phyloP scores from a whole-genome alignment of 2,888 invertebrate genomes.

The Abrostola tripartita region DNA sequence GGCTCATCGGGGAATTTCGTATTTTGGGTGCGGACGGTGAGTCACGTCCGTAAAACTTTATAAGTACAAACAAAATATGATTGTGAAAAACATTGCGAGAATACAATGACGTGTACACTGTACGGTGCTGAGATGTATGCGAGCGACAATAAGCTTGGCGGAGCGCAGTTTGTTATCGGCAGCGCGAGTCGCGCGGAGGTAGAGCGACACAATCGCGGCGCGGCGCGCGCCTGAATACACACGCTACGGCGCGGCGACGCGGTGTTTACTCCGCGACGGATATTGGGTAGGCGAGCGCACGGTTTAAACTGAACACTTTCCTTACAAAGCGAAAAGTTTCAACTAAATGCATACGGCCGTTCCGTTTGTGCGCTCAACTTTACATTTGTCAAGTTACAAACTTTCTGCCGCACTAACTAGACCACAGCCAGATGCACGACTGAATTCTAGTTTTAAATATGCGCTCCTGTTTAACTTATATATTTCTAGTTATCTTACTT shows the following conservation, averaged over 20 bases:
- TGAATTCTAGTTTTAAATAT: slow-evolving; percentile 38
- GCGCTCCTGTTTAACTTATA: slow-evolving; percentile 18
- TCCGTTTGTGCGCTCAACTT: slow-evolving; percentile 74
- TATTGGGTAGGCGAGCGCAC: slow-evolving; percentile 77
- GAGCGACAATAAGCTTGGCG: slow-evolving; percentile 65
- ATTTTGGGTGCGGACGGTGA: slow-evolving; percentile 59
- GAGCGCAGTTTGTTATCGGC: slow-evolving; percentile 72
- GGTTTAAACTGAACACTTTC: slow-evolving; percentile 78
- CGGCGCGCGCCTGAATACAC: slow-evolving; percentile 73
- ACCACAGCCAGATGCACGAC: slow-evolving; percentile 47
- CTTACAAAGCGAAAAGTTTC: slow-evolving; percentile 83
- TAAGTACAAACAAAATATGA: slow-evolving; percentile 65
- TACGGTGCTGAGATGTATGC: slow-evolving; percentile 48
- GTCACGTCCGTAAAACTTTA: slow-evolving; percentile 71
- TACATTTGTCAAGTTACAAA: slow-evolving; percentile 76
- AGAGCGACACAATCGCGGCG: slow-evolving; percentile 64
- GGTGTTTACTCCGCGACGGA: slow-evolving; percentile 73
- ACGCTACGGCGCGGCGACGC: slow-evolving; percentile 58
- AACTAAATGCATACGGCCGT: slow-evolving; percentile 80
- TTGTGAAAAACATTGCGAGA: slow-evolving; percentile 60
- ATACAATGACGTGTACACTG: slow-evolving; percentile 48
- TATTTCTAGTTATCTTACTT: slow-evolving; percentile 17
- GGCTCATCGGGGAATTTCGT: slow-evolving; percentile 73
- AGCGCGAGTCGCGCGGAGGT: slow-evolving; percentile 47
- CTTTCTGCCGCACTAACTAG: slow-evolving; percentile 67